Percentiles rank a stretch among this genome's conserved stretches.
phyloP scores from a whole-genome alignment of 30 jellyfish, hydroid and myxozoan species.

The Morbakka virulenta region DNA sequence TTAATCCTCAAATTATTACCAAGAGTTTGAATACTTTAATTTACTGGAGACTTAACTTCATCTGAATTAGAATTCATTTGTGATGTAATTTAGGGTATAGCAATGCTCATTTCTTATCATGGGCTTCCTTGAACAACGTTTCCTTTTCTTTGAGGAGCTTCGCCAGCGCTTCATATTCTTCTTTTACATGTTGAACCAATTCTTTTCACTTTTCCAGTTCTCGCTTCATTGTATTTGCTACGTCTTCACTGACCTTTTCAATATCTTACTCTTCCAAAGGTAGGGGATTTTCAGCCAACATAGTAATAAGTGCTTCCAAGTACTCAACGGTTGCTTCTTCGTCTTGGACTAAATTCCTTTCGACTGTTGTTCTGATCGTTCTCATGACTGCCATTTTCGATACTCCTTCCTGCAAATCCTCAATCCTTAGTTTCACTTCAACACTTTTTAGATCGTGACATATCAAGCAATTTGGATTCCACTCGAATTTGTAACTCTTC shows the following conservation, averaged over 20 bases:
- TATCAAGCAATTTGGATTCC: conserved; percentile 21
- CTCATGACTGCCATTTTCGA: conserved; percentile 18
- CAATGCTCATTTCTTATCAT: conserved; percentile 14
- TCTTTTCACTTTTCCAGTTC: not conserved
- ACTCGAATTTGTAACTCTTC: conserved; percentile 18
- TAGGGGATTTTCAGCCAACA: not conserved
- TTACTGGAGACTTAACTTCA: conserved; percentile 1
- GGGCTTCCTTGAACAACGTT: conserved; percentile 35
- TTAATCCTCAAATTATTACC: conserved; percentile 40
- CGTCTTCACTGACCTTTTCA: not conserved
- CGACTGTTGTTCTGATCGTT: conserved; percentile 13
- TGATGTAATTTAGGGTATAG: conserved; percentile 11
- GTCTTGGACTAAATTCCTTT: conserved; percentile 6
- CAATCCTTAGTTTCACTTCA: conserved; percentile 7
- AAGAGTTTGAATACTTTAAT: conserved; percentile 32
- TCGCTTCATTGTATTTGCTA: not conserved
- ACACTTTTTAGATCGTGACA: conserved; percentile 14
- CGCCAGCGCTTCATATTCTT: conserved; percentile 1
- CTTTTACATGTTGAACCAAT: conserved; percentile 2
- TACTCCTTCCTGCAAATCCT: conserved; percentile 10
- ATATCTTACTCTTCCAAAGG: conserved; percentile 1
- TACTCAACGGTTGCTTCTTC: conserved; percentile 12
- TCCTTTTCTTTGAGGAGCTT: conserved; percentile 24
- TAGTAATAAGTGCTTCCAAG: conserved; percentile 4
- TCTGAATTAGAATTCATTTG: not conserved